A percentile compares a stretch with the other conserved stretches of the same genome.
Evolutionary conservation across 2,113 vertebrate species (phyloP).

Genomic region (Tyrannus savana): DNA sequence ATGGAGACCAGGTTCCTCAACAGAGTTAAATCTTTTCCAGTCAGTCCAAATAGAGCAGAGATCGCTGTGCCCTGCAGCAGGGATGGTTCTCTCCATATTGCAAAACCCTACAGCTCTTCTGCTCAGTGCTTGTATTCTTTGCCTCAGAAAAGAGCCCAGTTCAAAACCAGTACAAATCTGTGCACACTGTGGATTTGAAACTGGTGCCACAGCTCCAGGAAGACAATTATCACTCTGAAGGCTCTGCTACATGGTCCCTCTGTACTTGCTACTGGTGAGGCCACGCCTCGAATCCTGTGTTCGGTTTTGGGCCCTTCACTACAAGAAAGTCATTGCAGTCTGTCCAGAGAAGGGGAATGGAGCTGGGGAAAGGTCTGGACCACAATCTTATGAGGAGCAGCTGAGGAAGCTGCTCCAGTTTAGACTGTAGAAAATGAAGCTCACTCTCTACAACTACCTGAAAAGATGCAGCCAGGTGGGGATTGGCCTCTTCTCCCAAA

Average conservation of each 20-base stretch:
- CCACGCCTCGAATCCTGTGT: neutral
- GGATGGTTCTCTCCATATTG: neutral
- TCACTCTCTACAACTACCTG: neutral
- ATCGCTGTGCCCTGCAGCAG: neutral
- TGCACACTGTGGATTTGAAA: neutral
- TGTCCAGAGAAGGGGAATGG: neutral
- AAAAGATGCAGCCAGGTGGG: neutral
- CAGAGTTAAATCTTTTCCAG: neutral
- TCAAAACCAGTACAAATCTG: neutral
- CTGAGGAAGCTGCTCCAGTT: neutral
- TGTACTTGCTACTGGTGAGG: accelerated
- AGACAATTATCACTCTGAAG: neutral
- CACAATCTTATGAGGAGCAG: neutral
- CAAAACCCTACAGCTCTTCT: neutral
- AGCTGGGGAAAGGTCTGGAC: neutral
- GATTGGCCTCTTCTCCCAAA: neutral
- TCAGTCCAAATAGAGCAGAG: neutral
- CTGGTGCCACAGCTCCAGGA: neutral
- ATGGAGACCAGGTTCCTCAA: neutral
- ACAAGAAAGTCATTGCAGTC: neutral
- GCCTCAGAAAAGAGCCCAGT: neutral
- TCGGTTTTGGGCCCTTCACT: neutral
- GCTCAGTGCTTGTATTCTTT: neutral
- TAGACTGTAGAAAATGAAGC: neutral
- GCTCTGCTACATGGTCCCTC: neutral